Evolutionary conservation across 1,140 invertebrate species (phyloP).

Genomic region (Ceratina japonica): DNA sequence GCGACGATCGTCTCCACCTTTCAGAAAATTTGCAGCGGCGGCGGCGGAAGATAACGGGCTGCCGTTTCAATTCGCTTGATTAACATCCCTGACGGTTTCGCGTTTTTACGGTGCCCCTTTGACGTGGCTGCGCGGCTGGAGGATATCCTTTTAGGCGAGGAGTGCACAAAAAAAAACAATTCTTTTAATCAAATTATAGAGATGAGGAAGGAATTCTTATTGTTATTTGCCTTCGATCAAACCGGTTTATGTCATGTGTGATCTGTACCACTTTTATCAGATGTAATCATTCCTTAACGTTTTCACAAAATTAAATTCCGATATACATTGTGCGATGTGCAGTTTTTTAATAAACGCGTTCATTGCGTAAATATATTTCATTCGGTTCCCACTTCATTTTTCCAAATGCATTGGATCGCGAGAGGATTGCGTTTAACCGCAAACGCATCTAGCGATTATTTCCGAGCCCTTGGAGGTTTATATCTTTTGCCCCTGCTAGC

Average conservation of each 20-base stretch:
- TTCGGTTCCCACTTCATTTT: background rate
- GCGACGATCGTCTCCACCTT: conserved; percentile 19
- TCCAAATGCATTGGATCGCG: background rate
- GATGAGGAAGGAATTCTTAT: too few species aligned
- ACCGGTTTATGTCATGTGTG: background rate
- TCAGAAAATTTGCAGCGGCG: conserved; percentile 13
- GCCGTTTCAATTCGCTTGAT: conserved; percentile 33
- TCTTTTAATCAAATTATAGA: too few species aligned
- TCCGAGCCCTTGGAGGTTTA: conserved; percentile 42
- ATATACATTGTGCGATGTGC: too few species aligned
- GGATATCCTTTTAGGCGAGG: background rate
- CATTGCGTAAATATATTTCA: background rate
- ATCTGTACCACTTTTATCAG: too few species aligned
- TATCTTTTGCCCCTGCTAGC: conserved; percentile 35
- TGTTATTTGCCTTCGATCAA: background rate
- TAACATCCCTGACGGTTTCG: background rate
- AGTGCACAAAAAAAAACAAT: background rate
- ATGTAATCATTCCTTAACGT: too few species aligned
- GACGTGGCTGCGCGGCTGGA: too few species aligned
- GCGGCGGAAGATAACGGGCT: background rate
- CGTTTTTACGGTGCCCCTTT: background rate
- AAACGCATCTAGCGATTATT: conserved; percentile 33
- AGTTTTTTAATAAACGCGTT: too few species aligned
- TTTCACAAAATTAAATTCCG: too few species aligned
- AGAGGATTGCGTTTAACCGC: conserved; percentile 35